Evolutionary conservation across 1,140 invertebrate genomes (phyloP).

Genomic region (Magallana gigas): DNA sequence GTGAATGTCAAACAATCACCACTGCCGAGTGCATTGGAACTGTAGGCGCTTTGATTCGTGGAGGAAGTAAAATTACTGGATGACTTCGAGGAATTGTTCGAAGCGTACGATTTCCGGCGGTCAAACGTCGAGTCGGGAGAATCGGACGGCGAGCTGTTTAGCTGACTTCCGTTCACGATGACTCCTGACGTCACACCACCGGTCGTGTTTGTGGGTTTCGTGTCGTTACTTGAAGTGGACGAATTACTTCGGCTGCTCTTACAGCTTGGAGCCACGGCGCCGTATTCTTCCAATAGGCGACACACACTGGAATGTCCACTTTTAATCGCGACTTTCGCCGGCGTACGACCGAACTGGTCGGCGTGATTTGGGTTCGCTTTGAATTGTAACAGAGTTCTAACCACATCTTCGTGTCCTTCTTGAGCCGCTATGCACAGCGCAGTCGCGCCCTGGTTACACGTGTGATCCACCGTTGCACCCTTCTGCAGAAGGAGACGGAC

Average conservation of each 20-base stretch:
- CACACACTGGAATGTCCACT: constrained; percentile 88
- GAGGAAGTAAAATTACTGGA: constrained; percentile 85
- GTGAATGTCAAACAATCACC: constrained; percentile 83
- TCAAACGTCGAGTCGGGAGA: constrained; percentile 85
- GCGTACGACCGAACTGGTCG: constrained; percentile 92
- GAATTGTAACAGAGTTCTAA: constrained; percentile 90
- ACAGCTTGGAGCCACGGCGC: constrained; percentile 68
- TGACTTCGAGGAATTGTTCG: constrained; percentile 87
- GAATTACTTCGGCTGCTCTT: constrained; percentile 67
- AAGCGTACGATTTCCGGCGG: constrained; percentile 86
- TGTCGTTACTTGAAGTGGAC: constrained; percentile 81
- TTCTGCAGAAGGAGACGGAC: constrained; percentile 85
- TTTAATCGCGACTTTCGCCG: constrained; percentile 88
- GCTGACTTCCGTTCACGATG: constrained; percentile 64
- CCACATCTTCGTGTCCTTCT: constrained; percentile 95
- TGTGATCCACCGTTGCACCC: constrained; percentile 89
- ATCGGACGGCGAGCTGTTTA: constrained; percentile 78
- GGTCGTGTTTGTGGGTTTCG: constrained; percentile 82
- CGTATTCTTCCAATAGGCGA: constrained; percentile 82
- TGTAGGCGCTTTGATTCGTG: constrained; percentile 81
- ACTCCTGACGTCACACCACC: constrained; percentile 42
- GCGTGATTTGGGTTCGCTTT: constrained; percentile 95
- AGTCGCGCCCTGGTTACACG: constrained; percentile 96
- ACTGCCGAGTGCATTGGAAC: constrained; percentile 64
- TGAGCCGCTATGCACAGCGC: constrained; percentile 95